Base-by-base conservation (phyloP, 2,797 vertebrate species). In the Coendou prehensilis region DNA sequence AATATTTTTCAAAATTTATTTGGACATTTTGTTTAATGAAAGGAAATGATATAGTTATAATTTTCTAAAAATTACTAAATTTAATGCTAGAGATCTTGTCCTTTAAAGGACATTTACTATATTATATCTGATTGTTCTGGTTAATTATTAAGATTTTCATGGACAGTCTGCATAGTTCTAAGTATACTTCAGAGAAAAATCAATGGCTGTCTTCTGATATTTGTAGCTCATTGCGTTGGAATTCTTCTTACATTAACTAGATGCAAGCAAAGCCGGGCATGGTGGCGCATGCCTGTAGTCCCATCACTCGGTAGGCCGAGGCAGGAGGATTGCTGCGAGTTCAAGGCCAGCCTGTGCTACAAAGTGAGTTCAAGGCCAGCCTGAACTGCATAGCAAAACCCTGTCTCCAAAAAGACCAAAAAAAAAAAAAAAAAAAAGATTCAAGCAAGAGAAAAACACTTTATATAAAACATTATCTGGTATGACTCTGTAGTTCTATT, bases 21-120 rank as follows among this genome's bases (percentile, higher is more conserved):
- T 95, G 69, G 26, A 52, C 11, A 63, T 90, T 83, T 22, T 81
- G 9, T 54, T 91, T 85, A 83, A 61, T 93, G 17, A 83, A 4
- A 92, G 18, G 41, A 80, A 88, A 63, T 84, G 30, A 23, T 84
- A 18, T 63, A 84, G 26, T 71, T 87, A 5, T 13, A 67, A 63
- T 86, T 94, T 96, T 83, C n/a, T 1, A 81, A 14, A 54, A 86
- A 23, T 91, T 96, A 75, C 50, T 75, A 63, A 92, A 90, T 80
- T 73, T 54, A 18, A 57, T 78, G 10, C 37, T 88, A 54, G 67
- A 71, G 7, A 22, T 79, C 37, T 92, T 88, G 7, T 80, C 30
- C 69, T 89, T 91, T 89, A 75, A 87, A 63, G 45, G 37, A 22
- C 79, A 76, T 37, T 54, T 81, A 64, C 47, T 30, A 22, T 59